Conservation (phyloP, 2,888 invertebrate species). For the Miltochrista miniata region DNA sequence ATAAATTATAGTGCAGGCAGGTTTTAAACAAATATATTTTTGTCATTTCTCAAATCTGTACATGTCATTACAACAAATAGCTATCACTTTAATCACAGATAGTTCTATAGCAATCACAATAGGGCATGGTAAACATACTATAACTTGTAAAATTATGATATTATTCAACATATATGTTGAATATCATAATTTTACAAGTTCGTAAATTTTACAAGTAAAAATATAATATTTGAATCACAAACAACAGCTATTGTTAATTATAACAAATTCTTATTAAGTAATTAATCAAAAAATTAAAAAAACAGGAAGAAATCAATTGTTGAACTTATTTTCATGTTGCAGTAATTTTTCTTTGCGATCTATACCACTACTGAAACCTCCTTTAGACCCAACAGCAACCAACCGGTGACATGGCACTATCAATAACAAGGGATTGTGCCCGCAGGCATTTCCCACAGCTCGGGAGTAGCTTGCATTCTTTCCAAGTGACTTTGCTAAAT, state of each 20-base stretch:
- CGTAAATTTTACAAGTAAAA: too few relatives aligned
- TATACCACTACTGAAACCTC: slow-evolving; percentile 79
- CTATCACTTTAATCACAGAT: too few relatives aligned
- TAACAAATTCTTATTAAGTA: neutral
- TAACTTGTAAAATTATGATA: too few relatives aligned
- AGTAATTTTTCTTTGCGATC: slow-evolving; percentile 82
- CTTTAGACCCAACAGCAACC: slow-evolving; percentile 59
- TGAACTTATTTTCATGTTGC: slow-evolving; percentile 59
- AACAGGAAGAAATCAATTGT: neutral
- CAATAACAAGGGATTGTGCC: slow-evolving; percentile 64
- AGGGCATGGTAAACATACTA: too few relatives aligned
- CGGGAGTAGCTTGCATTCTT: slow-evolving; percentile 62
- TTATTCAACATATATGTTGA: too few relatives aligned
- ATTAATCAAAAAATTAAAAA: neutral
- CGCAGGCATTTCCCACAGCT: slow-evolving; percentile 71
- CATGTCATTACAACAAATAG: too few relatives aligned
- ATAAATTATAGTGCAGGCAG: too few relatives aligned
- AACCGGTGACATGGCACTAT: slow-evolving; percentile 74
- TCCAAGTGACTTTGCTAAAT: slow-evolving; percentile 63
- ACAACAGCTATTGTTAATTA: neutral
- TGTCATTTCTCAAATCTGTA: too few relatives aligned
- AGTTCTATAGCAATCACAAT: too few relatives aligned
- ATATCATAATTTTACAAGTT: too few relatives aligned
- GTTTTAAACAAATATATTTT: too few relatives aligned
- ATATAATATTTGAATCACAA: too few relatives aligned